Conservation (phyloP, 2,888 invertebrate species). For the Perdita meconis region DNA sequence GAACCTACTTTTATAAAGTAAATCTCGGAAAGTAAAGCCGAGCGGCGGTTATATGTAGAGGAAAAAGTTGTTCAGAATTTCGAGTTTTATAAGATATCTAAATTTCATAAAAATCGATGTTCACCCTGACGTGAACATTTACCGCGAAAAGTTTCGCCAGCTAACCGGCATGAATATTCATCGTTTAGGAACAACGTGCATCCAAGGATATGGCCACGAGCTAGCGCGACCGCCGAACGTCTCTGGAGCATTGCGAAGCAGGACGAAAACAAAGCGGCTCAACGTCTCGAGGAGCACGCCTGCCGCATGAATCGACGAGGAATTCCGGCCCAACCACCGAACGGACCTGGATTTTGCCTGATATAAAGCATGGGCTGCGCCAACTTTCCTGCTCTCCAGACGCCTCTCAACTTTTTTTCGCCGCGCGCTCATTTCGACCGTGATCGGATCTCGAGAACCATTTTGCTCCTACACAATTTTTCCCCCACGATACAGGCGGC, state of each 20-base stretch:
- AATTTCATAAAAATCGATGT: too few species aligned
- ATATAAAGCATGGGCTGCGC: slow-evolving; percentile 5
- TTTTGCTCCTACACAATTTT: too few species aligned
- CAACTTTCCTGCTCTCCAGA: not conserved
- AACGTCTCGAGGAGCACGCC: slow-evolving; percentile 89
- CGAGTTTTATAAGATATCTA: too few species aligned
- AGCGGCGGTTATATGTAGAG: too few species aligned
- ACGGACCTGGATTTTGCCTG: slow-evolving; percentile 87
- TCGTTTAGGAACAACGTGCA: slow-evolving; percentile 78
- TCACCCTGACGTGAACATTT: too few species aligned
- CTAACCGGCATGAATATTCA: too few species aligned
- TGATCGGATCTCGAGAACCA: too few species aligned
- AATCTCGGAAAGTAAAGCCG: too few species aligned
- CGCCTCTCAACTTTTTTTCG: not conserved
- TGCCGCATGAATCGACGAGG: slow-evolving; percentile 88
- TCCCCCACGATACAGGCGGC: too few species aligned
- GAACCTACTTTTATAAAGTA: too few species aligned
- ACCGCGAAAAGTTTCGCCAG: too few species aligned
- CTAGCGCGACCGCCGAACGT: slow-evolving; percentile 93
- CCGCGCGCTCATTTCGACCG: not conserved
- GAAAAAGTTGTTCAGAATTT: too few species aligned
- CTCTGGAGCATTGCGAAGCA: slow-evolving; percentile 87
- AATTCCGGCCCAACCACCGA: slow-evolving; percentile 87
- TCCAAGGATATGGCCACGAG: slow-evolving; percentile 92
- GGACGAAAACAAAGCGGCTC: slow-evolving; percentile 84